phyloP scores from a whole-genome alignment of 2,113 vertebrate species.

The Tetrax tetrax region DNA sequence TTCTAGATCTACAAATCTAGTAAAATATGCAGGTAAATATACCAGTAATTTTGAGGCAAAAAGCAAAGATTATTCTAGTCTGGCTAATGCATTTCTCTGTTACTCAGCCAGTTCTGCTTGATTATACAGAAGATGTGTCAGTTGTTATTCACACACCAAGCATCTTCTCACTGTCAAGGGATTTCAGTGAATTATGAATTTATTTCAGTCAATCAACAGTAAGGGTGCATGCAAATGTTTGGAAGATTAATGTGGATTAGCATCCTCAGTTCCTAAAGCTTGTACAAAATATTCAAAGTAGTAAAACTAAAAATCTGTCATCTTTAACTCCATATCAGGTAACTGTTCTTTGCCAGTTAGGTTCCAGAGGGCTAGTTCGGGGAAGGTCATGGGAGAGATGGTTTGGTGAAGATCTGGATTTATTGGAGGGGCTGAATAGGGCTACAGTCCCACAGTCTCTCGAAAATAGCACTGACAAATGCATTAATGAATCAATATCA shows the following conservation, averaged over 20 bases:
- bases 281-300: not conserved
- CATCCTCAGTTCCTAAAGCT: not conserved
- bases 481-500: not conserved
- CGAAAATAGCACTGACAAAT: not conserved
- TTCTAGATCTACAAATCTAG: not conserved
- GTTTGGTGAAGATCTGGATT: not conserved
- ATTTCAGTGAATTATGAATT: constrained; percentile 11
- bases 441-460: not conserved
- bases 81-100: not conserved
- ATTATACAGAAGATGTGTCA: not conserved
- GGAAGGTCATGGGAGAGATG: not conserved
- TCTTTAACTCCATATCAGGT: not conserved
- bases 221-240: not conserved
- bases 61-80: not conserved
- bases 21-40: not conserved
- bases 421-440: not conserved
- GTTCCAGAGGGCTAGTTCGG: not conserved
- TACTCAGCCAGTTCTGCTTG: not conserved
- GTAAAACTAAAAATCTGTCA: not conserved
- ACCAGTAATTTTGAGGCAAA: not conserved
- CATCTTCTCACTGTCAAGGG: not conserved
- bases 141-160: not conserved
- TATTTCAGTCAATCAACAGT: not conserved
- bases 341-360: not conserved
- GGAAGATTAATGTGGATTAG: not conserved